Base-by-base conservation (phyloP, 2,113 vertebrate genomes). In the Brachyistius frenatus region DNA sequence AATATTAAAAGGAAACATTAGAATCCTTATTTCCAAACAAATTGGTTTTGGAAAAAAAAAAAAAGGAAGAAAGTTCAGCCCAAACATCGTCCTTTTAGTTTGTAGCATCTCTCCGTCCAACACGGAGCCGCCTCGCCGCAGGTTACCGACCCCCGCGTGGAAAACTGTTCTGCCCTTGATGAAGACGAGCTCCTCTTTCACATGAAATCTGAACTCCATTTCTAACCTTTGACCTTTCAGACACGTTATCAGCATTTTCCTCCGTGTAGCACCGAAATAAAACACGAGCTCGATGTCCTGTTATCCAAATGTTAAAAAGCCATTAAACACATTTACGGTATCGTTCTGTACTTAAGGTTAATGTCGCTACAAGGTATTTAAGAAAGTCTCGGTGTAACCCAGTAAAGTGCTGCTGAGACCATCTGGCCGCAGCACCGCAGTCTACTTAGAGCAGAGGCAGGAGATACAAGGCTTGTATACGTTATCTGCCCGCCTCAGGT, bases 401-500 rank as follows among this genome's bases (percentile, higher is more conserved):
- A 54, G 64, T 15, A 14, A 67, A 55, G 53, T 37, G 63, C 32
- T 41, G 41, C 41, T 73, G 37, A 78, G 32, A 67, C 58, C 65
- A n/a, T 33, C 3, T 52, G 60, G 55, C 72, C 39, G 39, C 44
- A 39, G 31, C 73, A 23, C 49, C 49, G 0, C 16, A 23, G 7
- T 15, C 32, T 57, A 23, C 44, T 75, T 78, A 68, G 54, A 76
- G 14, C 66, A 73, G 62, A 73, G 32, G 58, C 70, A 72, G 65
- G 65, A 36, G 47, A 71, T 73, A 63, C 39, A 31, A 39, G 44
- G 32, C 78, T 32, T 74, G 66, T 80, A 13, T 33, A 55, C 31
- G 47, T 68, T 47, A 85, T 77, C 76, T 78, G 66, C 31, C 35
- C 15, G 46, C 64, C 72, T 84, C 78, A 86, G 69, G 80, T 84